phyloP scores from a whole-genome alignment of 2,888 invertebrate species.

The Sialis fuliginosa region DNA sequence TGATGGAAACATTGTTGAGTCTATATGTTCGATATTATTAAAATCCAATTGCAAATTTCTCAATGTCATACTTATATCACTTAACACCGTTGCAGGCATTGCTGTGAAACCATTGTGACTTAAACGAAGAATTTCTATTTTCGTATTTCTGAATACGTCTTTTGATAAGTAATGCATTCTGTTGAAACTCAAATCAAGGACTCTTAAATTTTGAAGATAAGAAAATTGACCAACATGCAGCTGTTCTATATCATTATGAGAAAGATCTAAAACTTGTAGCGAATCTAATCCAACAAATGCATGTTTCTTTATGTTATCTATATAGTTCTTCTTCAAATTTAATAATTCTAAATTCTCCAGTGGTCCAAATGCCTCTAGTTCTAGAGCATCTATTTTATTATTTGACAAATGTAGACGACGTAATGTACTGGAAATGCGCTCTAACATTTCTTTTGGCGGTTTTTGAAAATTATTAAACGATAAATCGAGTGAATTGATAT shows the following conservation, averaged over 20 bases:
- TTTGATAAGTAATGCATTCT: conserved; percentile 54
- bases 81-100: conserved; percentile 61
- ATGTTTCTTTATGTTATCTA: conserved; percentile 51
- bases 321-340: conserved; percentile 55
- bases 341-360: conserved; percentile 52
- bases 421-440: conserved; percentile 1
- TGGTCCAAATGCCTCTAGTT: conserved; percentile 57
- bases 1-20: conserved; percentile 72
- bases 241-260: conserved; percentile 56
- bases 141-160: conserved; percentile 63
- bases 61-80: conserved; percentile 62
- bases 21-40: conserved; percentile 71
- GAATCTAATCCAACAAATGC: conserved; percentile 59
- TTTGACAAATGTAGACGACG: conserved; percentile 52
- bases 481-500: conserved; percentile 51
- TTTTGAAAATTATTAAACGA: conserved; percentile 42
- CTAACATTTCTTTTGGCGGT: conserved; percentile 4
- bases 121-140: conserved; percentile 63
- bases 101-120: conserved; percentile 59
- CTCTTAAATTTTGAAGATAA: conserved; percentile 52
- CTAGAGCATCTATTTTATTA: conserved; percentile 52
- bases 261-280: conserved; percentile 62
- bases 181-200: conserved; percentile 56
- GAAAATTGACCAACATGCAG: conserved; percentile 66
- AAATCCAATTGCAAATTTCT: conserved; percentile 59